Evolutionary conservation across 1,140 invertebrate genomes (phyloP).

Genomic region (Tachypleus tridentatus): DNA sequence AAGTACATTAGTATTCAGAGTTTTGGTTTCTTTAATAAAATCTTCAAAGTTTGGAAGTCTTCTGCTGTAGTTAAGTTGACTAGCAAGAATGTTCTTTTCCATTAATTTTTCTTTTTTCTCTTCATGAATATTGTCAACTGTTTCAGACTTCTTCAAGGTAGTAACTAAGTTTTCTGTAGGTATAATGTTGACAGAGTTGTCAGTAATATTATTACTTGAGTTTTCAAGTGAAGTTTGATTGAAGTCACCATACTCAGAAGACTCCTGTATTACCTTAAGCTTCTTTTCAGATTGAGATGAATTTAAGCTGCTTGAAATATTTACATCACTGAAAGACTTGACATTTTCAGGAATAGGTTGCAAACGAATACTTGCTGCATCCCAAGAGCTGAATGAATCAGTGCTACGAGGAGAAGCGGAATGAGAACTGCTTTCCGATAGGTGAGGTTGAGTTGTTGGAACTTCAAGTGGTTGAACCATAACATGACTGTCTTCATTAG

Average conservation of each 20-base stretch:
- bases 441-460: conserved; percentile 15
- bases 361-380: conserved; percentile 11
- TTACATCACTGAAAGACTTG: conserved; percentile 29
- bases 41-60: conserved; percentile 38
- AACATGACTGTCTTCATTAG: not conserved
- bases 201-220: no score
- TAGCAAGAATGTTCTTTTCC: conserved; percentile 22
- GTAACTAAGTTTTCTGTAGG: no score
- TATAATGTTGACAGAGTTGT: no score
- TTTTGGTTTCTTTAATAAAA: conserved; percentile 50
- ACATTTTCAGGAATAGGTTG: conserved; percentile 22
- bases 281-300: no score
- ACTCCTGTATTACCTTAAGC: no score
- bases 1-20: conserved; percentile 49
- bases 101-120: no score
- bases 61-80: conserved; percentile 15
- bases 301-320: conserved; percentile 13
- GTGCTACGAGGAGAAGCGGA: conserved; percentile 22
- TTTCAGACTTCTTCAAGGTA: no score
- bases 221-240: no score
- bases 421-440: no score
- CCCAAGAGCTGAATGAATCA: conserved; percentile 19
- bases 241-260: no score
- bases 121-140: no score
- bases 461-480: not conserved